Base-by-base conservation (phyloP, 2,113 vertebrate genomes). In the Sigmodon hispidus region DNA sequence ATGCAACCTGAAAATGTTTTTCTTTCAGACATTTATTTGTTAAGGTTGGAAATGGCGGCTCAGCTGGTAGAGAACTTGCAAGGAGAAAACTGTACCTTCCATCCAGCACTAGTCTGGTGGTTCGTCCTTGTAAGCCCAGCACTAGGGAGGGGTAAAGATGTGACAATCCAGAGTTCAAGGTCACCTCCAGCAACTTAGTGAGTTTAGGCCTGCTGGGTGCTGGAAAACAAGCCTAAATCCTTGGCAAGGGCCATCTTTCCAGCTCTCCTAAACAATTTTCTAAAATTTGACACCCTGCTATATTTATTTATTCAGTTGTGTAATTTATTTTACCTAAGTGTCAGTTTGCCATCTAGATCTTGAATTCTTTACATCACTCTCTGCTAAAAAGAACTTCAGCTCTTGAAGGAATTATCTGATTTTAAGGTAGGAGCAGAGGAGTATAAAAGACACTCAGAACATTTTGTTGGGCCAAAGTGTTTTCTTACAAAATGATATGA, bases 291-390 rank as follows among this genome's bases (percentile, higher is more conserved):
- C 26, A 45, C 13, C n/a, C 57, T 84, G n/a, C n/a, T 31, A 21
- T 24, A 55, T n/a, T n/a, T 70, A n/a, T 67, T 34, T 67, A 31
- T 36, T 15, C 24, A 3, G n/a, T 16, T 45, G 26, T 81, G 55
- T 40, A 15, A n/a, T 52, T n/a, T 80, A 87, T 86, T 89, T 93
- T 95, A 92, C n/a, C 5, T 80, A 57, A 72, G 55, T 73, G 10
- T 85, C 73, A 61, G 15, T 63, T 48, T 96, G 3, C 55, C 11
- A 79, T 43, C 29, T 22, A 96, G 70, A 88, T 88, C 59, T 93
- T 92, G 55, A 91, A 72, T 95, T 90, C 48, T 90, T 88, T 59
- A 92, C 75, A 67, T 36, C 36, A 94, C n/a, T 88, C 4, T 17
- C 50, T 65, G 65, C 73, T 90, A 45, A 96, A 92, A 83, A 86